These are phyloP conservation scores for Lepidocyrtoides sp. DNA, from an alignment of 2,888 invertebrate genomes.

Conservation along the genomic window DNA sequence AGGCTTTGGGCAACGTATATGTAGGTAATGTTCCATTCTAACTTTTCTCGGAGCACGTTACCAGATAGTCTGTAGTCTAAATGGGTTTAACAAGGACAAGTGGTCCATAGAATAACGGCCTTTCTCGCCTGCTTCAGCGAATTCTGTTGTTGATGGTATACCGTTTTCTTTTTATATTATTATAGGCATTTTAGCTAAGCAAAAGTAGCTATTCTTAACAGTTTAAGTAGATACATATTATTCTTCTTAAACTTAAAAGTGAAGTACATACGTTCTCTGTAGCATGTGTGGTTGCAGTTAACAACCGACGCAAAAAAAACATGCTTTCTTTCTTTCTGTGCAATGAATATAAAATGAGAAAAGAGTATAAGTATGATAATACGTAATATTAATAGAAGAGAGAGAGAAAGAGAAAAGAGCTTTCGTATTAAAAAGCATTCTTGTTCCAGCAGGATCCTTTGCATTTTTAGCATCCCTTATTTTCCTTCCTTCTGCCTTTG, in stretches of 20 bases:
- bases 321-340: background rate
- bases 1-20: too few species aligned
- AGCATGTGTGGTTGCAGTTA: conserved; percentile 32
- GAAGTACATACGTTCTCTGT: background rate
- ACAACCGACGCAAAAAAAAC: background rate
- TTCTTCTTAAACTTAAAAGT: background rate
- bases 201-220: conserved; percentile 16
- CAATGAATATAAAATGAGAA: background rate
- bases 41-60: background rate
- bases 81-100: conserved; percentile 30
- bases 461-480: background rate
- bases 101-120: conserved; percentile 48
- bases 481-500: background rate
- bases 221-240: background rate
- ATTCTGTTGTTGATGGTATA: conserved; percentile 9
- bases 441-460: background rate
- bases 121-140: conserved; percentile 1
- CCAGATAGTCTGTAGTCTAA: conserved; percentile 19
- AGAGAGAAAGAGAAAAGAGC: too few species aligned
- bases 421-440: background rate
- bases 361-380: background rate
- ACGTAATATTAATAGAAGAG: background rate
- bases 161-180: background rate
- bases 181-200: background rate
- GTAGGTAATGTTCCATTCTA: background rate